Conservation (phyloP, 1,140 invertebrate genomes). For the Pseudomyrmex flavicornis region DNA sequence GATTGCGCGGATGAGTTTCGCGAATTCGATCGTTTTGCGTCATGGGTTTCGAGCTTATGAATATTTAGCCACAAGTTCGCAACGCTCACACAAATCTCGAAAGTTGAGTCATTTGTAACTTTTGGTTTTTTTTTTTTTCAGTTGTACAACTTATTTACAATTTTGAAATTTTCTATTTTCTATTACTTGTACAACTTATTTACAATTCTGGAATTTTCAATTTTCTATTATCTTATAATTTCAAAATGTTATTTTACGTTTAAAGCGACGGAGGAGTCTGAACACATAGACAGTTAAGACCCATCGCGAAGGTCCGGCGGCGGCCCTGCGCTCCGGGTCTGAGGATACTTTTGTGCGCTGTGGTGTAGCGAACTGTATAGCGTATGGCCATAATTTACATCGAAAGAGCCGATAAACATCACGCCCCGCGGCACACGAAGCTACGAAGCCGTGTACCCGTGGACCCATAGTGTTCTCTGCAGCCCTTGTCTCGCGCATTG, state of each 20-base stretch:
- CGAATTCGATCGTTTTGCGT: constrained; percentile 13
- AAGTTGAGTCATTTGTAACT: no score
- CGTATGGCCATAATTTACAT: constrained; percentile 80
- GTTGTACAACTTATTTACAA: no score
- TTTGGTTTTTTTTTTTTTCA: no score
- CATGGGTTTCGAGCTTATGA: no score
- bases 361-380: constrained; percentile 57
- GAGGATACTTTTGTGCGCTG: constrained; percentile 40
- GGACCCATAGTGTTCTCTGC: constrained; percentile 62
- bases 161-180: no score
- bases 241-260: neutral
- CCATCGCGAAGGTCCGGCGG: constrained; percentile 8
- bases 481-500: constrained; percentile 71
- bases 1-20: constrained; percentile 42
- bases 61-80: no score
- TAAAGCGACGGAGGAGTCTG: neutral
- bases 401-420: constrained; percentile 82
- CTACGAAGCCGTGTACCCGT: constrained; percentile 71
- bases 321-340: constrained; percentile 21
- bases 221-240: neutral
- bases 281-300: neutral
- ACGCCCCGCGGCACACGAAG: constrained; percentile 79
- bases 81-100: no score
- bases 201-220: neutral
- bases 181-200: no score